Evolutionary conservation across 2,113 vertebrate genomes (phyloP).

Genomic region (Oryzias celebensis): DNA sequence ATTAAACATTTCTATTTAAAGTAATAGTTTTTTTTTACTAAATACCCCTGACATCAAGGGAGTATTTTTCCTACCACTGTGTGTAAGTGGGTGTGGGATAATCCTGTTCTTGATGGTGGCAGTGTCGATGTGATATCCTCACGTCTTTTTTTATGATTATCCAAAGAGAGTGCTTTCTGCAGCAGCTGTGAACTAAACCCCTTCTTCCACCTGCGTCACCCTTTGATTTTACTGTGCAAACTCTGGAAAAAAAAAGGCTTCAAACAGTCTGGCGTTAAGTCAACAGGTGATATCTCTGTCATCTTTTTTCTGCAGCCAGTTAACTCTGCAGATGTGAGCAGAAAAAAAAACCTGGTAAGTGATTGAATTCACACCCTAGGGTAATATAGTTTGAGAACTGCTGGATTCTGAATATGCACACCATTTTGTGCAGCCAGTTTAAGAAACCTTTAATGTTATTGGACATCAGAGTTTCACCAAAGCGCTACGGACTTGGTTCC

Average conservation of each 20-base stretch:
- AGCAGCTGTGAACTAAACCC: conserved; percentile 35
- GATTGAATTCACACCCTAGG: conserved; percentile 50
- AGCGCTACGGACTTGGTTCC: conserved; percentile 34
- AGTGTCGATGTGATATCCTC: conserved; percentile 38
- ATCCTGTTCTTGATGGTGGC: conserved; percentile 43
- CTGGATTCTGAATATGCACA: conserved; percentile 42
- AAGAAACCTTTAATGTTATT: conserved; percentile 44
- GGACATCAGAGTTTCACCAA: conserved; percentile 41
- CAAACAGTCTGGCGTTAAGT: conserved; percentile 40
- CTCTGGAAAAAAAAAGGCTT: conserved; percentile 45
- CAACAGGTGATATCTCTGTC: conserved; percentile 65
- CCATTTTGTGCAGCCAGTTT: conserved; percentile 39
- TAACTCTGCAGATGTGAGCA: conserved; percentile 37
- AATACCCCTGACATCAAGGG: conserved; percentile 17
- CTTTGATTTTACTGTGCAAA: conserved; percentile 51
- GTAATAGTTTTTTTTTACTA: conserved; percentile 14
- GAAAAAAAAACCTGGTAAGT: conserved; percentile 48
- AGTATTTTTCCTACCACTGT: conserved; percentile 27
- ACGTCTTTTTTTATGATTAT: conserved; percentile 45
- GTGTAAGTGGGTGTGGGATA: conserved; percentile 44
- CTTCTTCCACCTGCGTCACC: conserved; percentile 46
- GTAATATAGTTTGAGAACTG: conserved; percentile 32
- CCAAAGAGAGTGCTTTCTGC: conserved; percentile 30
- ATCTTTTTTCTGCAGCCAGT: conserved; percentile 40
- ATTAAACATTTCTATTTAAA: conserved; percentile 30